Evolutionary conservation across 1,140 invertebrate species (phyloP).

Genomic region (Himalopsyche phryganea): DNA sequence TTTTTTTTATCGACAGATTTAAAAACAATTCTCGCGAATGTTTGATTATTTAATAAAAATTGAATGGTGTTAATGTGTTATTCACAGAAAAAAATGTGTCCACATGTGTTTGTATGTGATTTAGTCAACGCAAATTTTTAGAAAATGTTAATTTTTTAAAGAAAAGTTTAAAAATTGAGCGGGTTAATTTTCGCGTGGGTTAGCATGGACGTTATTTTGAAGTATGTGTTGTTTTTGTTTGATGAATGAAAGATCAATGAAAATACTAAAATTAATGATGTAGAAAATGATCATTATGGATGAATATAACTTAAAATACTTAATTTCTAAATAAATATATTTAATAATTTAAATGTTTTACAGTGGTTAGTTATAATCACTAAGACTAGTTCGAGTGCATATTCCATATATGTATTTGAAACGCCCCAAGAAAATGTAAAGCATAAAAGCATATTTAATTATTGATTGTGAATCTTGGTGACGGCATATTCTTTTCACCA

Average conservation of each 20-base stretch:
- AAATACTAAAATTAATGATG: constrained; percentile 64
- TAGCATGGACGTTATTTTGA: constrained; percentile 38
- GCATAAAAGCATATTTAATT: too few relatives aligned
- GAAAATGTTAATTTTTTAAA: neutral
- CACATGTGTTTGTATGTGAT: neutral
- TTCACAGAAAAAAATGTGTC: neutral
- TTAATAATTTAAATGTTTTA: constrained; percentile 1
- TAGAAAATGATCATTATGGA: constrained; percentile 41
- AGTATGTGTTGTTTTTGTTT: constrained; percentile 71
- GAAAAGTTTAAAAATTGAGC: neutral
- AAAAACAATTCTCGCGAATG: too few relatives aligned
- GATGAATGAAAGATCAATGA: constrained; percentile 73
- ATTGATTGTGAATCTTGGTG: too few relatives aligned
- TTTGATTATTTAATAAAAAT: neutral
- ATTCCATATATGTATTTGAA: constrained; percentile 6
- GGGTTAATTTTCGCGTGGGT: constrained; percentile 7
- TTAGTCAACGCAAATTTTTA: too few relatives aligned
- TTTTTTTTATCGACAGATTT: neutral
- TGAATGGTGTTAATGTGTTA: neutral
- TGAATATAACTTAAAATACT: constrained; percentile 12
- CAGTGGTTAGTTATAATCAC: neutral
- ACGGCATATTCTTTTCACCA: too few relatives aligned
- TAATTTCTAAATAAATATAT: constrained; percentile 17
- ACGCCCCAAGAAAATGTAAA: constrained; percentile 4
- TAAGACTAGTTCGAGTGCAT: neutral